Evolutionary conservation across 1,140 invertebrate species (phyloP).

Genomic region (Nephila pilipes): DNA sequence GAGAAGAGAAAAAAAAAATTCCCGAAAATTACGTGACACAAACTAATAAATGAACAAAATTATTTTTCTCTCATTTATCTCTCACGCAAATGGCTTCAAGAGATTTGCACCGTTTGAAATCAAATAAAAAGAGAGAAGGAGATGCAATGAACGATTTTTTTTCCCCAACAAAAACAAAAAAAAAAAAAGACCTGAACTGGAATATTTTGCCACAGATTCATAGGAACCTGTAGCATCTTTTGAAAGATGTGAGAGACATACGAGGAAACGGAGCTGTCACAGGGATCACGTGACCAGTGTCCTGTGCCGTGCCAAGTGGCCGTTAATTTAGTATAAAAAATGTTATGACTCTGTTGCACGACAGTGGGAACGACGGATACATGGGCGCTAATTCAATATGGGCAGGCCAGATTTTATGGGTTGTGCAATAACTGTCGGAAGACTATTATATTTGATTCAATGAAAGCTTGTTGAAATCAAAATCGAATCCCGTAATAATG

Average conservation of each 20-base stretch:
- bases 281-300: slow-evolving; percentile 1
- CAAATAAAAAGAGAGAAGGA: neutral
- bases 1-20: neutral
- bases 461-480: slow-evolving; percentile 28
- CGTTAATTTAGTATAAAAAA: slow-evolving; percentile 49
- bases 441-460: slow-evolving; percentile 45
- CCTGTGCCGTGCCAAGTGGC: slow-evolving; percentile 8
- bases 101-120: neutral
- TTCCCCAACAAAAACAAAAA: neutral
- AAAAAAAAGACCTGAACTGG: neutral
- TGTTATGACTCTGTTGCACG: slow-evolving; percentile 12
- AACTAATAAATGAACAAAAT: neutral
- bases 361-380: neutral
- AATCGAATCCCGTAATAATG: neutral
- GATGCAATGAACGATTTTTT: neutral
- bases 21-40: neutral
- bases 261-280: neutral
- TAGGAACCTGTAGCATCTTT: slow-evolving; percentile 16
- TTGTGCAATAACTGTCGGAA: slow-evolving; percentile 28
- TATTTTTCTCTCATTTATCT: neutral
- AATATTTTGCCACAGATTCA: neutral
- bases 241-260: neutral
- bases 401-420: slow-evolving; percentile 26
- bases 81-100: neutral
- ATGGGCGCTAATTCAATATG: slow-evolving; percentile 56